phyloP scores from a whole-genome alignment of 2,113 vertebrate genomes.

The Peromyscus californicus region DNA sequence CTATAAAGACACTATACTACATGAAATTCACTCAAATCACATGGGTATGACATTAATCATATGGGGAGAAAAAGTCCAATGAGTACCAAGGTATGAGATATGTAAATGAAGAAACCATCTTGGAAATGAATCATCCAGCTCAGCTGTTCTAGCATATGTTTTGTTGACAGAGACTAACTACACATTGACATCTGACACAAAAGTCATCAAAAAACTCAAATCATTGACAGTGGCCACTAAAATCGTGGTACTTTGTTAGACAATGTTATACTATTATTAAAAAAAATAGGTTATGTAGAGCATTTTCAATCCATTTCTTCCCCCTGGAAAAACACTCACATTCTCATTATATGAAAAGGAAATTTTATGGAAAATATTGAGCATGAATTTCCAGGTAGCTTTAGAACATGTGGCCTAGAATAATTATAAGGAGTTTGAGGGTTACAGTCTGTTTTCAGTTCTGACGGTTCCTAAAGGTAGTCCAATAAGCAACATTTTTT shows the following conservation, averaged over 20 bases:
- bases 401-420: slow-evolving; percentile 5
- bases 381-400: slow-evolving; percentile 4
- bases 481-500: slow-evolving; percentile 41
- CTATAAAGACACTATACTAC: neutral
- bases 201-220: neutral
- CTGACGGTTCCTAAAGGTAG: slow-evolving; percentile 43
- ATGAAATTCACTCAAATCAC: neutral
- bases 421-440: slow-evolving; percentile 36
- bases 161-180: neutral
- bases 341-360: slow-evolving; percentile 2
- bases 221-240: neutral
- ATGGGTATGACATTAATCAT: neutral
- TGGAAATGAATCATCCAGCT: neutral
- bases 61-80: neutral
- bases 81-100: neutral
- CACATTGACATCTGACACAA: neutral
- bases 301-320: neutral
- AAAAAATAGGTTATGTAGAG: neutral
- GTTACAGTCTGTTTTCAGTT: slow-evolving; percentile 16
- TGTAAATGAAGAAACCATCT: neutral
- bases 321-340: neutral
- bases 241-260: neutral
- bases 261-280: neutral
- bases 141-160: neutral
- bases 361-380: slow-evolving; percentile 6